Conservation (phyloP, 2,888 invertebrate genomes). For the Gisinianus flammeolus region DNA sequence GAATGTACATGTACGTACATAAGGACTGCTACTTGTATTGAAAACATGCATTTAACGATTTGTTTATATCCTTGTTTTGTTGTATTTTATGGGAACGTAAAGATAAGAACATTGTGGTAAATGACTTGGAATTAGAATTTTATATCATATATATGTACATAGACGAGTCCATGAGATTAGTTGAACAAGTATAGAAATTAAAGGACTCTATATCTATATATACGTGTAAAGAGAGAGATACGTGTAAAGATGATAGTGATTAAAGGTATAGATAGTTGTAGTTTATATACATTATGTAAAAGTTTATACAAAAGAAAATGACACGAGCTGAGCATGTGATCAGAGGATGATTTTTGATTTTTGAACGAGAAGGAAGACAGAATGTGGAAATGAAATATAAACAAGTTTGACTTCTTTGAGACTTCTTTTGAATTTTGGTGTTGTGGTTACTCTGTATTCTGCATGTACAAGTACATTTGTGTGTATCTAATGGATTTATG, state of each 20-base stretch:
- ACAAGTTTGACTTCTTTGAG: constrained; percentile 34
- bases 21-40: no score
- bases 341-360: constrained; percentile 19
- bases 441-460: neutral
- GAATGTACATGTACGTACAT: no score
- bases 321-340: constrained; percentile 37
- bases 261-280: no score
- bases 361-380: neutral
- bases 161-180: neutral
- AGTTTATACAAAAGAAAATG: no score
- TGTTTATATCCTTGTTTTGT: no score
- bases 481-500: neutral
- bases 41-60: no score
- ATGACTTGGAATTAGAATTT: no score
- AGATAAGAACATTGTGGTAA: no score
- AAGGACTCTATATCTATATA: neutral
- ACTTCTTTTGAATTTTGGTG: neutral
- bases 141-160: no score
- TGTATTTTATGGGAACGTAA: no score
- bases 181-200: neutral
- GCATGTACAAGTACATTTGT: neutral
- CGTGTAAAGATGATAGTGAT: neutral
- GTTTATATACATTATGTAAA: no score
- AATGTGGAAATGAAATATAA: constrained; percentile 30
- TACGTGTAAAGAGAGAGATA: neutral